Conservation (phyloP, 1,140 invertebrate genomes). For the Diorhabda elongata region DNA sequence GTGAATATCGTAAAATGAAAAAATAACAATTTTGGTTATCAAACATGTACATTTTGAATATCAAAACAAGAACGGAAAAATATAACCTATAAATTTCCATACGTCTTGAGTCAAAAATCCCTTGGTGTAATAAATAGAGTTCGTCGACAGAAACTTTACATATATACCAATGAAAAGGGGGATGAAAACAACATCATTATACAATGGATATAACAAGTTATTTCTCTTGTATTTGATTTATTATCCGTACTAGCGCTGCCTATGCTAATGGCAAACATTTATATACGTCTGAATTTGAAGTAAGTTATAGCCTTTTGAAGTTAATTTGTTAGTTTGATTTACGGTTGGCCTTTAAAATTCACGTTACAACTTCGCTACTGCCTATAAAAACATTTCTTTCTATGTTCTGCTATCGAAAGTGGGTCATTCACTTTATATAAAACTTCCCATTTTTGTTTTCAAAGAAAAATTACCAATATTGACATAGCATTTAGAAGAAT, state of each 20-base stretch:
- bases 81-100: not conserved
- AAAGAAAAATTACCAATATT: no score
- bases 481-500: no score
- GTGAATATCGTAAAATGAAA: no score
- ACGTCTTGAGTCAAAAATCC: conserved; percentile 7
- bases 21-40: no score
- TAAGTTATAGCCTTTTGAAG: conserved; percentile 47
- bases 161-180: conserved; percentile 39
- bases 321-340: conserved; percentile 50
- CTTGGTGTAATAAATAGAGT: conserved; percentile 16
- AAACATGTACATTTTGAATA: no score
- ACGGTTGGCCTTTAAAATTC: conserved; percentile 36
- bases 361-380: conserved; percentile 8
- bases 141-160: conserved; percentile 40
- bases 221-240: conserved; percentile 48
- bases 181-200: conserved; percentile 48
- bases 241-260: conserved; percentile 44
- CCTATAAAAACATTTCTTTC: conserved; percentile 7
- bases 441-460: no score
- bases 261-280: conserved; percentile 49
- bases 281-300: conserved; percentile 43
- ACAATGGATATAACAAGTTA: conserved; percentile 49
- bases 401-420: not conserved
- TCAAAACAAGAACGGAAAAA: no score
- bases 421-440: not conserved